Conservation (phyloP, 2,113 vertebrate species). For the Clarias batrachus region DNA sequence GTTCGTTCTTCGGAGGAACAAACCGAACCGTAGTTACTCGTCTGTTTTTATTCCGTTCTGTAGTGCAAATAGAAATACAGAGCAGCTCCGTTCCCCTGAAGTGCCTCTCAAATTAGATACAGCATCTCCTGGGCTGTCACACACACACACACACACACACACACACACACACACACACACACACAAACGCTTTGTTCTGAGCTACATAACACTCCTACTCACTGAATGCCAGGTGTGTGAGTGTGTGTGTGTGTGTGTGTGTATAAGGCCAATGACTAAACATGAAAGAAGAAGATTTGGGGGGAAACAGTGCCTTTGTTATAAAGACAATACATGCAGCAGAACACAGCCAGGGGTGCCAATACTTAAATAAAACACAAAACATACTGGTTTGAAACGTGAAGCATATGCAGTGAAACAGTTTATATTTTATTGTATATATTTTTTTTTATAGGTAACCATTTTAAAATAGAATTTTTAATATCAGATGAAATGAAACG, state of each 20-base stretch:
- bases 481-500: too few relatives aligned
- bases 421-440: too few relatives aligned
- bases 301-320: neutral
- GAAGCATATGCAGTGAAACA: too few relatives aligned
- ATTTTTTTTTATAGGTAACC: too few relatives aligned
- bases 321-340: neutral
- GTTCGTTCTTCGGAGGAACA: conserved; percentile 17
- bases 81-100: neutral
- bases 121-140: neutral
- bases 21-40: conserved; percentile 8
- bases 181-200: neutral
- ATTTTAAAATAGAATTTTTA: too few relatives aligned
- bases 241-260: conserved; percentile 39
- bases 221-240: conserved; percentile 9
- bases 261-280: neutral
- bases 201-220: neutral
- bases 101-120: neutral
- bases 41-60: neutral
- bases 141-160: too few relatives aligned
- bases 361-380: neutral
- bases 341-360: neutral
- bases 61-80: neutral
- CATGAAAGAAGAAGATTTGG: neutral
- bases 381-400: too few relatives aligned
- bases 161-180: too few relatives aligned